Conservation (phyloP, 2,888 invertebrate genomes). For the Augiades crinisus region DNA sequence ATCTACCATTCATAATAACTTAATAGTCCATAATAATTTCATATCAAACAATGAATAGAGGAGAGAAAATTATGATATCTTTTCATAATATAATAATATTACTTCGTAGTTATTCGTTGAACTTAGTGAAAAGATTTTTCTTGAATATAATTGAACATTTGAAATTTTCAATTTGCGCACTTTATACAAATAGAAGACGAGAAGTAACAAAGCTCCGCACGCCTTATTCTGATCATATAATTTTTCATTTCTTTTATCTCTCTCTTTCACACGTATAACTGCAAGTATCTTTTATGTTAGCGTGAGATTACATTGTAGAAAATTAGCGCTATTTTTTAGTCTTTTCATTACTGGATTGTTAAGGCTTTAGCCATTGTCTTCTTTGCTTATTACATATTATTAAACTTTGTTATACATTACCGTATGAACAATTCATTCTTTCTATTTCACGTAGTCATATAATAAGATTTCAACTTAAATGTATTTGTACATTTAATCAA, state of each 20-base stretch:
- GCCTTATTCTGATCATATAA: slow-evolving; percentile 44
- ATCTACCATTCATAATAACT: neutral
- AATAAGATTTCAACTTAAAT: too few species aligned
- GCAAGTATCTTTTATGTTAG: slow-evolving; percentile 33
- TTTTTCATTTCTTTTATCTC: slow-evolving; percentile 43
- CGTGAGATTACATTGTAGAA: slow-evolving; percentile 27
- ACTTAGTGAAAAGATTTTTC: slow-evolving; percentile 24
- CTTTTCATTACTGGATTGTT: slow-evolving; percentile 36
- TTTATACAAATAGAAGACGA: slow-evolving; percentile 29
- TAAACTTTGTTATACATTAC: neutral
- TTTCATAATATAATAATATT: slow-evolving; percentile 20
- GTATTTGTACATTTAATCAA: too few species aligned
- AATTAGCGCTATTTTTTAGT: slow-evolving; percentile 42
- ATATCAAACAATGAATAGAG: slow-evolving; percentile 3
- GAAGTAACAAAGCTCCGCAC: slow-evolving; percentile 36
- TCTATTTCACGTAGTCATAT: neutral
- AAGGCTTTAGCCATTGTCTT: slow-evolving; percentile 40
- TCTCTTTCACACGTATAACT: slow-evolving; percentile 40
- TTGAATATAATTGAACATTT: slow-evolving; percentile 23
- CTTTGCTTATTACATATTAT: slow-evolving; percentile 15
- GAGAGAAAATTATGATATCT: slow-evolving; percentile 11
- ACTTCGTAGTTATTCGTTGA: slow-evolving; percentile 20
- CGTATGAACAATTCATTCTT: neutral
- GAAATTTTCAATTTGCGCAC: slow-evolving; percentile 28
- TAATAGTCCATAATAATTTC: neutral